Conservation (phyloP, 2,888 invertebrate species). For the Metalampra italica region DNA sequence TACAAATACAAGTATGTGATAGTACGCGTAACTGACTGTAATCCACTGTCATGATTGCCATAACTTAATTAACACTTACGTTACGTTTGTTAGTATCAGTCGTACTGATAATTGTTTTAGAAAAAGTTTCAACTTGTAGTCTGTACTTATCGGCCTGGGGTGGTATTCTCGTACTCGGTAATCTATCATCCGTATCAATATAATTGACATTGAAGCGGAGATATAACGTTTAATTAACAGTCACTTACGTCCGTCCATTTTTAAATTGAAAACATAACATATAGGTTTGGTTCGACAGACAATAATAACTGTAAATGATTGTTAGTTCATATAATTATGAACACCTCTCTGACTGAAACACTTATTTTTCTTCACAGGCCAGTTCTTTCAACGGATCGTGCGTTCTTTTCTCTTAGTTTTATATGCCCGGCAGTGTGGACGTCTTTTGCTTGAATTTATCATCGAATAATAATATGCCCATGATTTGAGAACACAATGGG, state of each 20-base stretch:
- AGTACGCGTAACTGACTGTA: constrained; percentile 28
- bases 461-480: too few relatives aligned
- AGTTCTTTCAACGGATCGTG: too few relatives aligned
- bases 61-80: constrained; percentile 54
- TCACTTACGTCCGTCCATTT: constrained; percentile 3
- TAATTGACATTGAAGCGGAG: constrained; percentile 6
- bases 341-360: background rate
- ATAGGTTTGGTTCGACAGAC: background rate
- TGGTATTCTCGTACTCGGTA: constrained; percentile 7
- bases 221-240: constrained; percentile 9
- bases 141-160: constrained; percentile 5
- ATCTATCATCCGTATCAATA: constrained; percentile 9
- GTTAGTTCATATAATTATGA: too few relatives aligned
- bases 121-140: constrained; percentile 3
- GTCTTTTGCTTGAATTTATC: too few relatives aligned
- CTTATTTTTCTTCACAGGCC: too few relatives aligned
- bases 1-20: constrained; percentile 12
- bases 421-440: too few relatives aligned
- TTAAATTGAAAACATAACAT: constrained; percentile 10
- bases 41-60: constrained; percentile 47
- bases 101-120: constrained; percentile 37
- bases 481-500: background rate
- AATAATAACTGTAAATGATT: background rate
- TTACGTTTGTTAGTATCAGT: constrained; percentile 40
- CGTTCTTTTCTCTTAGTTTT: too few relatives aligned